Conservation (phyloP, 2,113 vertebrate genomes). For the Onychostoma macrolepis region DNA sequence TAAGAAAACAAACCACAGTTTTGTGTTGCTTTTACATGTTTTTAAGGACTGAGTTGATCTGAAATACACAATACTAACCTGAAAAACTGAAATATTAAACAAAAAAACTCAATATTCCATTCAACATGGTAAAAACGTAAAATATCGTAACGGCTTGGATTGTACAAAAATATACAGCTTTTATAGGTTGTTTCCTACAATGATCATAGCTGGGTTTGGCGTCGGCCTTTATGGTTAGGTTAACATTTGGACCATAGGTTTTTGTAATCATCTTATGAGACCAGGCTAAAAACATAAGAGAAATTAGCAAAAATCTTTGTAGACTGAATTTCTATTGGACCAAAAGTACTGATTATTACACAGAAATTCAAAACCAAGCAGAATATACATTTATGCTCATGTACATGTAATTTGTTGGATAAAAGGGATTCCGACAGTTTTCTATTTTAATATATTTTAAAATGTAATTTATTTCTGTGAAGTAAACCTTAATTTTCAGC, state of each 20-base stretch:
- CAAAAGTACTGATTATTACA: neutral
- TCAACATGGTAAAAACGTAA: neutral
- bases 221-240: neutral
- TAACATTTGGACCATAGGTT: neutral
- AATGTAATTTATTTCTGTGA: neutral
- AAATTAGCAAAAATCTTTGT: neutral
- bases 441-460: neutral
- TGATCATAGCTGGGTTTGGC: neutral
- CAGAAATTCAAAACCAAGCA: neutral
- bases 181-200: neutral
- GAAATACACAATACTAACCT: neutral
- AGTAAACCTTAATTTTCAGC: neutral
- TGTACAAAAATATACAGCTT: neutral
- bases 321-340: neutral
- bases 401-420: neutral
- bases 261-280: neutral
- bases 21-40: neutral
- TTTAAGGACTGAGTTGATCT: neutral
- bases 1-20: neutral
- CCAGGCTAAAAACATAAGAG: neutral
- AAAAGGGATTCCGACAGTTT: neutral
- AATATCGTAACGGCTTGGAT: neutral
- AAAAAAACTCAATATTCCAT: neutral
- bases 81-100: neutral
- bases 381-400: neutral